Percentiles rank a stretch among this genome's conserved stretches.
phyloP scores from a whole-genome alignment of 2,888 invertebrate genomes.

The Chymomyza procnemis region DNA sequence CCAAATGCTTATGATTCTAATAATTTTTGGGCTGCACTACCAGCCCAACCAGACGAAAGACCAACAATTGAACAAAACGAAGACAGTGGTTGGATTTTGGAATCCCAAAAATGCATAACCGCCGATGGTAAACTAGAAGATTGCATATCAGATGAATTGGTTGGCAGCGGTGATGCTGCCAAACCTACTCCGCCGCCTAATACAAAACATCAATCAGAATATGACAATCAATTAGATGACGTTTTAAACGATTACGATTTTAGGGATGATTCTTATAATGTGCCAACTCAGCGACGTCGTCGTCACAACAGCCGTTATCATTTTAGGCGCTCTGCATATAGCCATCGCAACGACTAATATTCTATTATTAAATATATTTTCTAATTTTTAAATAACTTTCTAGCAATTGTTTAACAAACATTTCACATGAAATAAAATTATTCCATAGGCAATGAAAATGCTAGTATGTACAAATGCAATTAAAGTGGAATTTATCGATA shows the following conservation, averaged over 20 bases:
- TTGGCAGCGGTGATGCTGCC: constrained; percentile 25
- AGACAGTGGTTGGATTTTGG: constrained; percentile 38
- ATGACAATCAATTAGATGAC: neutral
- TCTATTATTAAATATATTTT: no score
- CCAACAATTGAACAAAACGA: constrained; percentile 6
- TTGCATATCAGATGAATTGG: constrained; percentile 25
- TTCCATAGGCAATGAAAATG: no score
- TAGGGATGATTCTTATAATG: constrained; percentile 15
- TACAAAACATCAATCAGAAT: neutral
- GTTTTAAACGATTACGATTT: constrained; percentile 11
- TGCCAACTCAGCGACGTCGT: constrained; percentile 43
- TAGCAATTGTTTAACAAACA: no score
- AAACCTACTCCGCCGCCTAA: neutral
- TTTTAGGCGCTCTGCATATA: constrained; percentile 64
- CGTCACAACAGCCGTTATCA: constrained; percentile 20
- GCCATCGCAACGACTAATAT: constrained; percentile 38
- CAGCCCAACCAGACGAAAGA: neutral
- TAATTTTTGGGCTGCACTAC: constrained; percentile 16
- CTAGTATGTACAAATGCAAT: no score
- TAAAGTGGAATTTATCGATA: no score
- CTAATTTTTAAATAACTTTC: no score
- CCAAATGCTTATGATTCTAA: neutral
- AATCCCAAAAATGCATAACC: constrained; percentile 49
- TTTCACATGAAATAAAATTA: no score
- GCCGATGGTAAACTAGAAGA: constrained; percentile 48